Evolutionary conservation across 2,797 vertebrate species (phyloP).

Genomic region (Ptychobarbus kaznakovi): DNA sequence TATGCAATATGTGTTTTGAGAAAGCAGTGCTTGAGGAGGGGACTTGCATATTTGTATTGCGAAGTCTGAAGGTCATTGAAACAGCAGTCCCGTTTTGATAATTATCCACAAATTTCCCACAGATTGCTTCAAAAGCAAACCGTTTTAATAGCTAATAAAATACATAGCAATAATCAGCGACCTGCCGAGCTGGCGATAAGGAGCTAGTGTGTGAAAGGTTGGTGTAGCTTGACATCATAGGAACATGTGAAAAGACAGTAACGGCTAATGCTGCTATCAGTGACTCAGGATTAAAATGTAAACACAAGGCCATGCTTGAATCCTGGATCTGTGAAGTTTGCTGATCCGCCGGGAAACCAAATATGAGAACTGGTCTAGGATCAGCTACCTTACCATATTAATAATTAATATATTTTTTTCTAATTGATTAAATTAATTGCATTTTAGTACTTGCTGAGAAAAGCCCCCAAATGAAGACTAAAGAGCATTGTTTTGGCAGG

Average conservation of each 20-base stretch:
- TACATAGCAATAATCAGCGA: background rate
- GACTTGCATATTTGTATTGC: slow-evolving; percentile 11
- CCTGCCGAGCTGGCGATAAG: background rate
- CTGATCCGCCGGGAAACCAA: background rate
- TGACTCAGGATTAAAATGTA: slow-evolving; percentile 10
- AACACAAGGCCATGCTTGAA: slow-evolving; percentile 5
- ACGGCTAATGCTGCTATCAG: background rate
- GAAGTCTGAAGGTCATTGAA: slow-evolving; percentile 49
- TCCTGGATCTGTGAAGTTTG: background rate
- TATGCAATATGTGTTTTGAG: background rate
- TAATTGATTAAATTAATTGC: background rate
- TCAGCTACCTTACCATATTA: background rate
- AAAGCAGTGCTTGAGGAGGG: background rate
- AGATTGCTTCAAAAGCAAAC: slow-evolving; percentile 41
- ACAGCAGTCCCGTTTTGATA: slow-evolving; percentile 17
- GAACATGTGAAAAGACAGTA: background rate
- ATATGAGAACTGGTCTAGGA: background rate
- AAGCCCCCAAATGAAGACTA: background rate
- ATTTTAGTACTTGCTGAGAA: background rate
- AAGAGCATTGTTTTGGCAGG: background rate
- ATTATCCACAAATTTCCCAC: slow-evolving; percentile 32
- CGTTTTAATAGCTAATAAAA: slow-evolving; percentile 4
- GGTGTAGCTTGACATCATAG: background rate
- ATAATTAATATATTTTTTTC: background rate
- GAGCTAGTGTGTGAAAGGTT: background rate